A percentile compares a stretch with the other conserved stretches of the same genome.
Conservation (phyloP, 2,888 invertebrate genomes). For the Lymantria dispar region DNA sequence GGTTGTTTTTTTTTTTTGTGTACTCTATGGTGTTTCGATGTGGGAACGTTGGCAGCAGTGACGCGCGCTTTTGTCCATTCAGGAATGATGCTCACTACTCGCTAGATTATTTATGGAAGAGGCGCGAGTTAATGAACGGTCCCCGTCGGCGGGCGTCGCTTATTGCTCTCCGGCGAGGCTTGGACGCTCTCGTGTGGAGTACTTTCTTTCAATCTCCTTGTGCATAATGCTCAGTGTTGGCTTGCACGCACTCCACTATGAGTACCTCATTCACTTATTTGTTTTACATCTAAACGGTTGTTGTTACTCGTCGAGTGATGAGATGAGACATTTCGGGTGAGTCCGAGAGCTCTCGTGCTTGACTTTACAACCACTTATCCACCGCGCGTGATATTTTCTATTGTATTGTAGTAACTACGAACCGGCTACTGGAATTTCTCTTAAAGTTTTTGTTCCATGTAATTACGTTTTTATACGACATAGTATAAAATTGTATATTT, state of each 20-base stretch:
- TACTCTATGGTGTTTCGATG: conserved; percentile 41
- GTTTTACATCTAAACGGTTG: conserved; percentile 71
- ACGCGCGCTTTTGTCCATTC: conserved; percentile 45
- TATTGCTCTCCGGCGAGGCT: conserved; percentile 72
- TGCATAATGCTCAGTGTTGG: conserved; percentile 74
- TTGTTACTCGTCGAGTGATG: conserved; percentile 56
- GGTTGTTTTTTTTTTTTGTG: conserved; percentile 59
- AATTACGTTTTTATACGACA: neutral
- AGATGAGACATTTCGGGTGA: conserved; percentile 67
- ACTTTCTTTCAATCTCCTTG: conserved; percentile 78
- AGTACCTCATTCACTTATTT: conserved; percentile 73
- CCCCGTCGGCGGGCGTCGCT: conserved; percentile 69
- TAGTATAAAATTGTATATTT: neutral
- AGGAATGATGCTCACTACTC: conserved; percentile 25
- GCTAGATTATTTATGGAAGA: conserved; percentile 63
- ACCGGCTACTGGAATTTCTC: conserved; percentile 28
- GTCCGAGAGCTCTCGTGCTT: conserved; percentile 56
- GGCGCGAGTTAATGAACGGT: conserved; percentile 74
- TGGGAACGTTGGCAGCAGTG: conserved; percentile 49
- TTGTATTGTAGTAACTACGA: conserved; percentile 30
- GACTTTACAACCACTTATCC: conserved; percentile 63
- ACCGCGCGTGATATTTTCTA: conserved; percentile 51
- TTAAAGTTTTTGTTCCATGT: conserved; percentile 10
- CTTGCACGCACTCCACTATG: conserved; percentile 66
- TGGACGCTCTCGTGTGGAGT: conserved; percentile 74